These are phyloP conservation scores for Criorhina ranunculi DNA, from an alignment of 2,888 invertebrate species.

Conservation along the genomic window DNA sequence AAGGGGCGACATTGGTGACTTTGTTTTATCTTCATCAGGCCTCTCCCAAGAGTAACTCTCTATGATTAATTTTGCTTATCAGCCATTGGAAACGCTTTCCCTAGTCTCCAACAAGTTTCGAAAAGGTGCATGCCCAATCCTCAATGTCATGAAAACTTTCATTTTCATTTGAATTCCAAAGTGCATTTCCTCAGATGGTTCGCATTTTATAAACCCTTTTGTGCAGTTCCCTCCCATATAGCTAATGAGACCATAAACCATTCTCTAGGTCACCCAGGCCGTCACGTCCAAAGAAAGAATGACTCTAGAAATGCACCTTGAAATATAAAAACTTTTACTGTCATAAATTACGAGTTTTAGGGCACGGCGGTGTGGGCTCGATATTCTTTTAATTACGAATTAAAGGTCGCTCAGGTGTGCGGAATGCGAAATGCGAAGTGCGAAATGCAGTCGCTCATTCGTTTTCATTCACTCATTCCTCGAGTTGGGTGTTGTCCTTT, in stretches of 20 bases:
- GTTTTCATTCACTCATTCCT: conserved; percentile 18
- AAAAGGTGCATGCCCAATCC: no score
- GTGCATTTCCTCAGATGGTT: background rate
- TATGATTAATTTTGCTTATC: no score
- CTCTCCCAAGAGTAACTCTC: no score
- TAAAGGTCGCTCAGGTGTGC: conserved; percentile 38
- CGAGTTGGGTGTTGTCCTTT: conserved; percentile 46
- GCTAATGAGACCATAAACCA: conserved; percentile 39
- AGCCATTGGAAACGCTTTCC: no score
- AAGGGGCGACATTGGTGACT: no score
- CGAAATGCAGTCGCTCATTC: conserved; percentile 26
- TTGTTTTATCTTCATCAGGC: no score
- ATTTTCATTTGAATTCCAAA: conserved; percentile 31
- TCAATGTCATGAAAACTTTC: conserved; percentile 14
- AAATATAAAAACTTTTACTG: conserved; percentile 35
- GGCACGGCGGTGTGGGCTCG: conserved; percentile 41
- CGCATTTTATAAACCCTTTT: conserved; percentile 21
- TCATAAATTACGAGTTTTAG: conserved; percentile 36
- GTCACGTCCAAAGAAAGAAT: background rate
- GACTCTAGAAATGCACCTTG: conserved; percentile 34
- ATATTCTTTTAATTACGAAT: conserved; percentile 23
- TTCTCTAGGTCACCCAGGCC: conserved; percentile 27
- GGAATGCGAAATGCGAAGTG: conserved; percentile 52
- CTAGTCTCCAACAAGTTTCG: no score
- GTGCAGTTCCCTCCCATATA: conserved; percentile 5